Evolutionary conservation across 2,888 invertebrate genomes (phyloP).

Genomic region (Chrysolina haemoptera): DNA sequence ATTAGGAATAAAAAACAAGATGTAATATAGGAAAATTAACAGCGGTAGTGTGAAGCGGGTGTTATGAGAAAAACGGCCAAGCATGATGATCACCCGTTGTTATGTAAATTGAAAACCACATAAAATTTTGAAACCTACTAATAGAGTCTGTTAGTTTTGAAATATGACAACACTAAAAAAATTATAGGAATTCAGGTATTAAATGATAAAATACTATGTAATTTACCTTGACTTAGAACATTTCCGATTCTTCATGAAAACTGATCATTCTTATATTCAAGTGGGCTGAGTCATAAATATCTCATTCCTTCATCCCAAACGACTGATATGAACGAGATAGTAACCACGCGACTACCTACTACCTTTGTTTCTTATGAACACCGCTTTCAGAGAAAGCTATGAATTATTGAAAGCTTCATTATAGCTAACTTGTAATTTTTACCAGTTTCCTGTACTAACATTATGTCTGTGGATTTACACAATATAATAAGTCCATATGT

Average conservation of each 20-base stretch:
- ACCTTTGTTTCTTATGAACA: constrained; percentile 32
- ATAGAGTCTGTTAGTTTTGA: too few relatives aligned
- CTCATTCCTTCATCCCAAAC: constrained; percentile 9
- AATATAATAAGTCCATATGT: constrained; percentile 57
- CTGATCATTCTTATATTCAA: background rate
- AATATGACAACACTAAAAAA: too few relatives aligned
- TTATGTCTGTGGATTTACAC: constrained; percentile 54
- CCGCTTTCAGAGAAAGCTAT: constrained; percentile 41
- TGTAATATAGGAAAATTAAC: too few relatives aligned
- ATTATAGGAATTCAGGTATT: too few relatives aligned
- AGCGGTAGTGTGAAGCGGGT: too few relatives aligned
- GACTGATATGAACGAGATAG: constrained; percentile 15
- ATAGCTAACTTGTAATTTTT: constrained; percentile 43
- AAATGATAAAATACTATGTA: too few relatives aligned
- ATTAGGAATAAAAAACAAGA: too few relatives aligned
- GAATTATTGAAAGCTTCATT: constrained; percentile 48
- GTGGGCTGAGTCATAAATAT: constrained; percentile 15
- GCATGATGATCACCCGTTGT: too few relatives aligned
- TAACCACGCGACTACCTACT: constrained; percentile 31
- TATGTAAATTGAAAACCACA: too few relatives aligned
- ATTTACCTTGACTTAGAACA: background rate
- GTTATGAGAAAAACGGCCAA: too few relatives aligned
- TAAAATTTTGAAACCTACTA: too few relatives aligned
- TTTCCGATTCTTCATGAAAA: background rate
- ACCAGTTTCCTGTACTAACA: constrained; percentile 52